Percentiles rank a stretch among this genome's conserved stretches.
These are phyloP conservation scores for Bhutanitis thaidina DNA, from an alignment of 2,888 invertebrate genomes.

Conservation along the genomic window DNA sequence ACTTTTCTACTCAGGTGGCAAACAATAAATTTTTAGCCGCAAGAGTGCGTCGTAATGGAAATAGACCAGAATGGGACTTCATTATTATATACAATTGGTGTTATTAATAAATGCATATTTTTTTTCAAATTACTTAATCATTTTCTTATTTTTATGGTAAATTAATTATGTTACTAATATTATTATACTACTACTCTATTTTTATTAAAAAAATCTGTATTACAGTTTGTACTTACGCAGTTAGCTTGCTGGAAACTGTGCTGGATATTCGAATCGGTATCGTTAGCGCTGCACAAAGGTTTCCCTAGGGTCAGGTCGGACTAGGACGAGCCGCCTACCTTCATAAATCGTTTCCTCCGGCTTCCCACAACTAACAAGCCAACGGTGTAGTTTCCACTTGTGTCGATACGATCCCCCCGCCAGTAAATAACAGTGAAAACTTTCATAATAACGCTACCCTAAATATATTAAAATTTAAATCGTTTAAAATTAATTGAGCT, in stretches of 20 bases:
- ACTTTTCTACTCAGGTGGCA: too few species aligned
- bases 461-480: conserved; percentile 57
- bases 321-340: conserved; percentile 60
- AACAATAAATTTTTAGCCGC: too few species aligned
- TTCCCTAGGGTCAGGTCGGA: conserved; percentile 66
- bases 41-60: too few species aligned
- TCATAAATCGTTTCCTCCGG: conserved; percentile 74
- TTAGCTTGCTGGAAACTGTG: conserved; percentile 55
- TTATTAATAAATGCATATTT: too few species aligned
- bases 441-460: conserved; percentile 64
- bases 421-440: conserved; percentile 64
- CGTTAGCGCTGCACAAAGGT: conserved; percentile 66
- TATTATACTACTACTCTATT: too few species aligned
- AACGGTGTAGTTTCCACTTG: conserved; percentile 36
- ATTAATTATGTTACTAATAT: too few species aligned
- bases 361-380: conserved; percentile 72
- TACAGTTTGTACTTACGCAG: too few species aligned
- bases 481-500: conserved; percentile 55
- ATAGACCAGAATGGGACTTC: too few species aligned
- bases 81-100: too few species aligned
- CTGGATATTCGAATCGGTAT: conserved; percentile 72
- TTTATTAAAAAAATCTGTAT: too few species aligned
- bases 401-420: conserved; percentile 38
- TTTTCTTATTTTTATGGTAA: too few species aligned
- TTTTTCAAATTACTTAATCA: too few species aligned